phyloP scores from a whole-genome alignment of 1,140 invertebrate species.

The Odontomachus brunneus region DNA sequence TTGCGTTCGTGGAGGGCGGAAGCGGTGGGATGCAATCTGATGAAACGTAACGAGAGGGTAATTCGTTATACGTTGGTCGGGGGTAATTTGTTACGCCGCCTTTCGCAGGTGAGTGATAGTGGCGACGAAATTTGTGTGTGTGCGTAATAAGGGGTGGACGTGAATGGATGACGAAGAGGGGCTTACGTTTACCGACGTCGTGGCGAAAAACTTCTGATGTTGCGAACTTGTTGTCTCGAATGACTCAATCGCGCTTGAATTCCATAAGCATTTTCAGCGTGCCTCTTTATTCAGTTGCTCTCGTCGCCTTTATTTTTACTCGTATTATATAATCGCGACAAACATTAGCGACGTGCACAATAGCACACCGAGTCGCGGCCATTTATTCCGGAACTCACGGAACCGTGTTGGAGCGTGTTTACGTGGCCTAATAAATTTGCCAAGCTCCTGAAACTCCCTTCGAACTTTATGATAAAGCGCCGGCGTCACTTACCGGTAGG shows the following conservation, averaged over 20 bases:
- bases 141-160: constrained; percentile 9
- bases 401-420: constrained; percentile 18
- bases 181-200: constrained; percentile 8
- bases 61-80: constrained; percentile 15
- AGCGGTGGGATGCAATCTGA: constrained; percentile 38
- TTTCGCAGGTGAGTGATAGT: constrained; percentile 38
- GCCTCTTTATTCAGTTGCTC: constrained; percentile 7
- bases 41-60: constrained; percentile 46
- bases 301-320: not conserved
- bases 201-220: constrained; percentile 13
- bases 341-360: constrained; percentile 18
- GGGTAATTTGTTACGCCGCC: constrained; percentile 39
- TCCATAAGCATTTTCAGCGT: not conserved
- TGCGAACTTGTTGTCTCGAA: not conserved
- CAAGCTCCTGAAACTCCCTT: constrained; percentile 43
- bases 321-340: constrained; percentile 24
- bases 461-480: constrained; percentile 52
- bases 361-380: constrained; percentile 3
- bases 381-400: constrained; percentile 33
- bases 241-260: not conserved
- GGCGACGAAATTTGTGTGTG: constrained; percentile 24
- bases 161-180: constrained; percentile 32
- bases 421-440: constrained; percentile 31
- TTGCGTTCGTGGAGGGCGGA: constrained; percentile 15
- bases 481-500: constrained; percentile 74